phyloP scores from a whole-genome alignment of 1,140 invertebrate species.

The Battus philenor region DNA sequence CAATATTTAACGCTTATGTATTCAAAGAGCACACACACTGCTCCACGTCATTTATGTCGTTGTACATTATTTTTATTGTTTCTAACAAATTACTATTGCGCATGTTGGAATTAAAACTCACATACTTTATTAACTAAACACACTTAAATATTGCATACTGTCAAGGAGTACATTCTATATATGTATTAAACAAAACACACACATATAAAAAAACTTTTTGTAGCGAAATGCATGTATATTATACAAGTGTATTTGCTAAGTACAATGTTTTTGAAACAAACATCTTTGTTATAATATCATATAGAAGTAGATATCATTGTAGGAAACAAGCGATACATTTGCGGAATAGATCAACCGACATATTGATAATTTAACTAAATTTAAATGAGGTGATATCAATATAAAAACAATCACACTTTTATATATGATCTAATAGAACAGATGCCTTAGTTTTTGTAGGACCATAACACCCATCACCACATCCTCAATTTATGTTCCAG shows the following conservation, averaged over 20 bases:
- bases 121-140: constrained; percentile 34
- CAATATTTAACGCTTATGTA: constrained; percentile 72
- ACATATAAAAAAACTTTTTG: constrained; percentile 44
- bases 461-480: constrained; percentile 59
- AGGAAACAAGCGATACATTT: not conserved
- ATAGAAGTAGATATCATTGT: constrained; percentile 24
- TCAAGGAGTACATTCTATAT: constrained; percentile 43
- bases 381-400: no score
- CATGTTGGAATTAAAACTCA: constrained; percentile 45
- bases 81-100: constrained; percentile 34
- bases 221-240: constrained; percentile 26
- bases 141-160: constrained; percentile 74
- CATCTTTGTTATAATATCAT: constrained; percentile 23
- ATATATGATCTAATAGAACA: constrained; percentile 9
- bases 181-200: constrained; percentile 23
- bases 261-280: constrained; percentile 26
- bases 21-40: constrained; percentile 46
- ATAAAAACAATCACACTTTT: no score
- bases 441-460: constrained; percentile 17
- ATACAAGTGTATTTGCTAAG: constrained; percentile 16
- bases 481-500: constrained; percentile 84
- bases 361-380: no score
- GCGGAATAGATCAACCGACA: no score
- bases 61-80: constrained; percentile 36
- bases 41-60: constrained; percentile 45